Evolutionary conservation across 2,888 invertebrate species (phyloP), one percentile per base, ranked within the genome.

Genomic region (Nemapogon koenigi): DNA sequence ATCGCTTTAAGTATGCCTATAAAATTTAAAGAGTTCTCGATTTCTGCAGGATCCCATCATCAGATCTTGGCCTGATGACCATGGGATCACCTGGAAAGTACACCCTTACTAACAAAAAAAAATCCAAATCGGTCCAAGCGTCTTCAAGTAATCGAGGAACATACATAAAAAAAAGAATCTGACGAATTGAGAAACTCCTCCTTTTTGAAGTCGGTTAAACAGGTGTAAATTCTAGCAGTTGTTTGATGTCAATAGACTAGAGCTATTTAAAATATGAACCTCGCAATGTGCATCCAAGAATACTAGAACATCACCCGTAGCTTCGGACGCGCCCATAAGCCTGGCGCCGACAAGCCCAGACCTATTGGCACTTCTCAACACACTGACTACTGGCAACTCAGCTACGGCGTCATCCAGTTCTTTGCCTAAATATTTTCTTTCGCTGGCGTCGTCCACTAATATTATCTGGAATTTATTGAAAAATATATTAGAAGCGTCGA

Each of bases 211-310:
- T n/a, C n/a, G n/a, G n/a, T n/a, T n/a, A n/a, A n/a, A n/a, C n/a
- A n/a, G n/a, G n/a, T 22, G 22, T 10, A 22, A 22, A 22, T 22
- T 6, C 4, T 13, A 28, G 4, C 28, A n/a, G 13, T 28, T 7
- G 28, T 4, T 10, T 11, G 4, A 10, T 4, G 28, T 4, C 28
- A 28, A 28, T n/a, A 11, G 7, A 4, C 7, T 16, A 16, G 13
- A 15, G 4, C 10, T 15, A 6, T 11, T 7, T 7, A 13, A 13
- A 8, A 8, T 1, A 40, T 91, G 89, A 52, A 92, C 92, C 81
- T 96, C 96, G 67, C 94, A 94, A 66, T 97, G 97, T 19, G 95
- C 94, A 64, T 97, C 97, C 10, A 97, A 75, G 58, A 96, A 97
- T 3, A 94, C 91, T 33, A 97, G 76, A 6, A 90, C 92, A 58